Conservation (phyloP, 1,140 invertebrate genomes). For the Sogatella furcifera region DNA sequence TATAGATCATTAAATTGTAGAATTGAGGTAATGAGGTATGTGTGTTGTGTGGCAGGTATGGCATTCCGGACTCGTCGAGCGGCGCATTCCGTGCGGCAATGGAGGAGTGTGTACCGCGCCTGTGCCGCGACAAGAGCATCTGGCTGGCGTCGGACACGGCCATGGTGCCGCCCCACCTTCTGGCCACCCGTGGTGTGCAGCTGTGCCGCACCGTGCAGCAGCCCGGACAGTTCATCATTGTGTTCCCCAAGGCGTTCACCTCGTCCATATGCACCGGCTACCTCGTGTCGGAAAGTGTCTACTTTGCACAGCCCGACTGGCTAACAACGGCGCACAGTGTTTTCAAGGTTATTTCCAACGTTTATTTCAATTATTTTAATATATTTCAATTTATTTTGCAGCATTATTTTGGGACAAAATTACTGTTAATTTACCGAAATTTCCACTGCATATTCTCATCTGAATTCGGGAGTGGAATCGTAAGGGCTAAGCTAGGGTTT, state of each 20-base stretch:
- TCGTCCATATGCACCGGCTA: slow-evolving; percentile 84
- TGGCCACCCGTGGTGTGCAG: slow-evolving; percentile 65
- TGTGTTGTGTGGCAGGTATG: slow-evolving; percentile 50
- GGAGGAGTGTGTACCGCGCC: slow-evolving; percentile 64
- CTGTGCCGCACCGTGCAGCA: slow-evolving; percentile 72
- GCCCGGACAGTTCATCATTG: slow-evolving; percentile 81
- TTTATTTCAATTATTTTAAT: too few relatives aligned
- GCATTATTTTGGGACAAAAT: too few relatives aligned
- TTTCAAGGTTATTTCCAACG: slow-evolving; percentile 46
- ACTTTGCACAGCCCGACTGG: slow-evolving; percentile 77
- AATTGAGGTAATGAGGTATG: too few relatives aligned
- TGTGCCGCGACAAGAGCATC: slow-evolving; percentile 66
- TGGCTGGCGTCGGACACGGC: slow-evolving; percentile 89
- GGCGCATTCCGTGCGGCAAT: slow-evolving; percentile 61
- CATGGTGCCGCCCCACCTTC: slow-evolving; percentile 80
- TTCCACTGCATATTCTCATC: too few relatives aligned
- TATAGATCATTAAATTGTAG: too few relatives aligned
- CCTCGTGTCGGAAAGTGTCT: slow-evolving; percentile 81
- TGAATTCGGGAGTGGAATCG: too few relatives aligned
- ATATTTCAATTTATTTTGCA: too few relatives aligned
- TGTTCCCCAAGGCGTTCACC: slow-evolving; percentile 84
- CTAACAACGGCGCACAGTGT: slow-evolving; percentile 58
- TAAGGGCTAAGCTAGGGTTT: too few relatives aligned
- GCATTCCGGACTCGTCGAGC: slow-evolving; percentile 68
- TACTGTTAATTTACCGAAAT: too few relatives aligned